A percentile compares a stretch with the other conserved stretches of the same genome.
These are phyloP conservation scores for Parus major DNA, from an alignment of 2,113 vertebrate genomes.

Conservation along the genomic window DNA sequence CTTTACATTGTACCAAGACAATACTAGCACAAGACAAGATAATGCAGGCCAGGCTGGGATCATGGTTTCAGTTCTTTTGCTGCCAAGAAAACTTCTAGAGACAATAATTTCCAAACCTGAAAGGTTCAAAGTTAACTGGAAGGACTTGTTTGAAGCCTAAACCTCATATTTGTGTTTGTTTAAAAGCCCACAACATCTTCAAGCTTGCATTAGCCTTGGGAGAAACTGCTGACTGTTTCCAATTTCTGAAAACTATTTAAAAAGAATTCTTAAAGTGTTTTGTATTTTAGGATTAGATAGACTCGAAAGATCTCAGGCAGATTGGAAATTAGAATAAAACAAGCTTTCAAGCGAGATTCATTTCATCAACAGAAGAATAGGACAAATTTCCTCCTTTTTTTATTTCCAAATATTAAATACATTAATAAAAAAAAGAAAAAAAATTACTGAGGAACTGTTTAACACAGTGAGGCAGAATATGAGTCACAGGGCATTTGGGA, in stretches of 20 bases:
- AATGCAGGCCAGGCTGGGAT: background rate
- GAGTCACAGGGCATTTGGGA: background rate
- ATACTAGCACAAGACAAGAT: background rate
- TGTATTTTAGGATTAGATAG: constrained; percentile 5
- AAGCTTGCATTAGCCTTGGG: background rate
- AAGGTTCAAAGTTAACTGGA: background rate
- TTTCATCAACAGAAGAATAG: background rate
- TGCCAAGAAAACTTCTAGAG: background rate
- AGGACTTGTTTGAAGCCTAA: background rate
- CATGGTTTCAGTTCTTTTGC: background rate
- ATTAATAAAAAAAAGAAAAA: background rate
- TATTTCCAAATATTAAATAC: background rate
- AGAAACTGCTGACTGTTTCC: background rate
- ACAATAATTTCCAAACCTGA: background rate
- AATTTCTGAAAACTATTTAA: background rate
- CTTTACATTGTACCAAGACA: background rate
- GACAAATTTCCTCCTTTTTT: background rate
- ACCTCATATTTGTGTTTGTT: background rate
- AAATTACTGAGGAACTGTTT: background rate
- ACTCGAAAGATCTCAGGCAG: background rate
- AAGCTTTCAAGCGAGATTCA: background rate
- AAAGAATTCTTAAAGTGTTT: background rate
- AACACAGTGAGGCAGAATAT: background rate
- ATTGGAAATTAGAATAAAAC: background rate
- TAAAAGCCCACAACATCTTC: background rate